phyloP scores from a whole-genome alignment of 2,113 vertebrate genomes.

The Octodon degus region DNA sequence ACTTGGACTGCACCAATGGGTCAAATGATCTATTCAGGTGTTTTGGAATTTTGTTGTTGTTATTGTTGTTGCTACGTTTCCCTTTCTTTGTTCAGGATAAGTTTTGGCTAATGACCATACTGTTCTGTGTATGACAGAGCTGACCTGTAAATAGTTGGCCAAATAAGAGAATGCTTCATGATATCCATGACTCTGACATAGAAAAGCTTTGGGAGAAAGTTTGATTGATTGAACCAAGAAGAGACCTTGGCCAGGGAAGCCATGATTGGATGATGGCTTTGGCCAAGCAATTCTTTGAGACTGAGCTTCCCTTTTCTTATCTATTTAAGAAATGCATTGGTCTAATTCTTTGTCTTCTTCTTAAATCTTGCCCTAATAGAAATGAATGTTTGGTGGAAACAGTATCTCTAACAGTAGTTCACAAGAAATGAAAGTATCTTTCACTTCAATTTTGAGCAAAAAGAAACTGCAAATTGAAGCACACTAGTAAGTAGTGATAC shows the following conservation, averaged over 20 bases:
- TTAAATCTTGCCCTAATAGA: background rate
- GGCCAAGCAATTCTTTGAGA: background rate
- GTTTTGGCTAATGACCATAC: background rate
- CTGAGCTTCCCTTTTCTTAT: background rate
- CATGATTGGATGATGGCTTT: background rate
- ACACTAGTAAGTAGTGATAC: background rate
- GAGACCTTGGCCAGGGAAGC: background rate
- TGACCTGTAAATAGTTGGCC: background rate
- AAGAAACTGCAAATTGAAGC: background rate
- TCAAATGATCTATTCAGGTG: background rate
- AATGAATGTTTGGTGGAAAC: background rate
- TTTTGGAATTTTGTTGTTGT: background rate
- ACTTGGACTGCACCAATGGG: background rate
- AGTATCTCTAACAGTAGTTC: background rate
- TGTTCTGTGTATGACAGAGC: background rate
- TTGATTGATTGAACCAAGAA: background rate
- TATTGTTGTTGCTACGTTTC: background rate
- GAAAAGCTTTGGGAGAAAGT: background rate
- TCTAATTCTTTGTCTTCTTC: background rate
- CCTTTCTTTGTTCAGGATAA: conserved; percentile 2
- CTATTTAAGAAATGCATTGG: background rate
- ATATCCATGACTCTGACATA: background rate
- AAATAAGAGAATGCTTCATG: background rate
- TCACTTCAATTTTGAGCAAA: background rate
- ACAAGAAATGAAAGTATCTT: background rate